phyloP scores from a whole-genome alignment of 2,797 vertebrate species.

The Anniella stebbinsi region DNA sequence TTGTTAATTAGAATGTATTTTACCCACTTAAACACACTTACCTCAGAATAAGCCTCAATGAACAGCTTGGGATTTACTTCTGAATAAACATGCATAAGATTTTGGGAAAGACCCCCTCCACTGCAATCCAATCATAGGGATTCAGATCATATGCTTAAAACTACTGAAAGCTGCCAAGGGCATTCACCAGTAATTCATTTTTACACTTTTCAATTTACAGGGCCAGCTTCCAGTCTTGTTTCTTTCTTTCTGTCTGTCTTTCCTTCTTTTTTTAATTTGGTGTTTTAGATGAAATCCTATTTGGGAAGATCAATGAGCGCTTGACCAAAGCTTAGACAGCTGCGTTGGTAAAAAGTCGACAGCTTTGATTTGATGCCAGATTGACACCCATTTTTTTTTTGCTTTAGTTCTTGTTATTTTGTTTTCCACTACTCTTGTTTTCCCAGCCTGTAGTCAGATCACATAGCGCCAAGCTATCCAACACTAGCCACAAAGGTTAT shows the following conservation, averaged over 20 bases:
- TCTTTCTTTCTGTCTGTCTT: constrained; percentile 30
- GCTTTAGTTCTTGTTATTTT: constrained; percentile 45
- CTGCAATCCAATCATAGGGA: constrained; percentile 21
- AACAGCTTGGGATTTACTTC: background rate
- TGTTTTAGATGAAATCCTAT: constrained; percentile 68
- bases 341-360: constrained; percentile 59
- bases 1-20: too few species aligned
- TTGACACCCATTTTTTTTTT: constrained; percentile 60
- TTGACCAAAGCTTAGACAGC: constrained; percentile 69
- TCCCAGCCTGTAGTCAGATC: constrained; percentile 50
- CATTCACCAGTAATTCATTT: constrained; percentile 64
- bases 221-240: constrained; percentile 51
- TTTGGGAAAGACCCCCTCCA: background rate
- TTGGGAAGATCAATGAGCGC: constrained; percentile 71
- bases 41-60: background rate
- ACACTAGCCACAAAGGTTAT: constrained; percentile 41
- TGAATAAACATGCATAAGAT: background rate
- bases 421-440: constrained; percentile 44
- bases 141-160: constrained; percentile 47
- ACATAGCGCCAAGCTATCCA: constrained; percentile 39
- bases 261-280: constrained; percentile 66
- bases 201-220: constrained; percentile 70
- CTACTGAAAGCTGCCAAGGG: constrained; percentile 58
- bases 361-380: constrained; percentile 60
- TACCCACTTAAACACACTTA: background rate